Evolutionary conservation across 1,140 invertebrate genomes (phyloP).

Genomic region (Venturia canescens): DNA sequence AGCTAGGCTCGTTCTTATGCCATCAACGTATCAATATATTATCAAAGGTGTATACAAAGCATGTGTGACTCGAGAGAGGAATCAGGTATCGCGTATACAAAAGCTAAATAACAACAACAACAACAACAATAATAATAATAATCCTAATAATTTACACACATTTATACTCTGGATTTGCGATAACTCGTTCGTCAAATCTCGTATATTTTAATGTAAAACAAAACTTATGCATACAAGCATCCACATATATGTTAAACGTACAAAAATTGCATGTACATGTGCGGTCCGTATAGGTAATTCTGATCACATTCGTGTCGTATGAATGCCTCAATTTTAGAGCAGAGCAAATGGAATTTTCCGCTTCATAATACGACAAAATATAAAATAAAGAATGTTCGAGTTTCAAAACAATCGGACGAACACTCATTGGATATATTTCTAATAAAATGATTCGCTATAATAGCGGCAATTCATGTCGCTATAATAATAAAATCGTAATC

Average conservation of each 20-base stretch:
- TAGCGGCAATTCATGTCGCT: no score
- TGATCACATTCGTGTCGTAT: neutral
- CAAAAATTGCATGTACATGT: no score
- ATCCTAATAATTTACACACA: constrained; percentile 4
- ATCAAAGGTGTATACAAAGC: neutral
- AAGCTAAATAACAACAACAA: no score
- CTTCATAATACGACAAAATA: no score
- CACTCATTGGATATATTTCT: no score
- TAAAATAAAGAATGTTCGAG: no score
- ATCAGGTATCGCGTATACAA: neutral
- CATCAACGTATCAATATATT: neutral
- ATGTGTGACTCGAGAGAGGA: neutral
- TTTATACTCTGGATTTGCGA: constrained; percentile 31
- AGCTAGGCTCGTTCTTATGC: neutral
- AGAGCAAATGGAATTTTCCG: no score
- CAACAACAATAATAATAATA: no score
- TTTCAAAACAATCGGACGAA: no score
- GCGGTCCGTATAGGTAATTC: neutral
- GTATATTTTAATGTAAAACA: constrained; percentile 24
- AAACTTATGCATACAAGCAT: neutral
- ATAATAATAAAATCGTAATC: neutral
- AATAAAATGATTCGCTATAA: no score
- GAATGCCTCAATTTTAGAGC: neutral
- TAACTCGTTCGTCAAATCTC: constrained; percentile 22
- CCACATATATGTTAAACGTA: neutral